Base-by-base conservation (phyloP, 1,140 invertebrate genomes). In the Thrips palmi region DNA sequence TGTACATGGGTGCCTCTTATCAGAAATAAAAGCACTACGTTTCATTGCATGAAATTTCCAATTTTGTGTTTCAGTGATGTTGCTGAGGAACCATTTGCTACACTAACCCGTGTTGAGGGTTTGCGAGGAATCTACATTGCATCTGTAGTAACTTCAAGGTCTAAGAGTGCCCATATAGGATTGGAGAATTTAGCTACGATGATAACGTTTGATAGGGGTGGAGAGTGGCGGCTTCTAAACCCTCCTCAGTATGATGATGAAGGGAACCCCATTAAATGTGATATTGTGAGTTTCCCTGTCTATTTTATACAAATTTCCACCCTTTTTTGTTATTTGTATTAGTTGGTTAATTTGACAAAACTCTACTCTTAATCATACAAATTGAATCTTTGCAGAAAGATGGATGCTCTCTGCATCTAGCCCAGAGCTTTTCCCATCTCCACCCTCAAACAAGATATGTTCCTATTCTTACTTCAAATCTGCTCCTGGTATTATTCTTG, bases 131-230 rank as follows among this genome's bases (percentile, higher is more conserved):
- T 91, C 37, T 92, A 88, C 54, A 88, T 92, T 43, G 86, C 82
- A 1, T 88, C 83, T 0, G 75, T 81, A 52, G 68, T 88, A 49
- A 52, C 22, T 31, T 25, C 19, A 31, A 41, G 30, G 19, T 12
- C 34, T 5, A 36, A 57, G 3, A 49, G 55, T 2, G 62, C 63
- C 32, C 47, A 45, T 10, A 66, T 85, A 10, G 69, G 67, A 8
- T 73, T 76, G 0, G 78, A 85, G 45, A 66, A 84, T 55, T 53
- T 87, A 20, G 57, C 70, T 0, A 82, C 82, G 0, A 51, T 84
- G n/a, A 88, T 93, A 25, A 82, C 82, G 0, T 92, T 74, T 55
- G 81, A 92, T 58, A 80, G 85, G 48, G 86, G 86, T 21, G 70
- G 66, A n/a, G 71, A 73, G 1, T 92, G 87, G 86, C 65, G 62